Percentiles rank a stretch among this genome's conserved stretches.
Evolutionary conservation across 2,888 invertebrate genomes (phyloP).

Genomic region (Coenonympha glycerion): DNA sequence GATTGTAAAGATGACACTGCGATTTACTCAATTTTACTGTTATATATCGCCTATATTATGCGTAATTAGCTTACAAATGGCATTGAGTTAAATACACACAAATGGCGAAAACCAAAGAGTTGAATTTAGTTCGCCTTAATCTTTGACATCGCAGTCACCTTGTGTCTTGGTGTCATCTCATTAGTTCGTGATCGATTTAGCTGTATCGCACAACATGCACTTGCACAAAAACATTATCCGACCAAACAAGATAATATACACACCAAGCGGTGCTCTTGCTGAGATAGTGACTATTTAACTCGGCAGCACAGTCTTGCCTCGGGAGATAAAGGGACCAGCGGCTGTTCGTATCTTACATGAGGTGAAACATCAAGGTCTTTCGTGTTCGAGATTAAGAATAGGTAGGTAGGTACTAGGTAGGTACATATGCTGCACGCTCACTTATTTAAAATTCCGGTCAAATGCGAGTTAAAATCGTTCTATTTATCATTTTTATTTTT

Average conservation of each 20-base stretch:
- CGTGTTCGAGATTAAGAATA: constrained; percentile 14
- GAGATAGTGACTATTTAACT: constrained; percentile 2
- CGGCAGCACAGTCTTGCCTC: constrained; percentile 1
- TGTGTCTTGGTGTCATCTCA: neutral
- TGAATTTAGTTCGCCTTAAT: no score
- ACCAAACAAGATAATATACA: neutral
- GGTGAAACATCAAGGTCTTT: constrained; percentile 20
- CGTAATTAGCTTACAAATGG: no score
- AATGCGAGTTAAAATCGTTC: neutral
- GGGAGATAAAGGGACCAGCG: constrained; percentile 17
- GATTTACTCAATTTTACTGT: no score
- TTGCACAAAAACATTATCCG: constrained; percentile 5
- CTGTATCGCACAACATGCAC: neutral
- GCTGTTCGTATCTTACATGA: constrained; percentile 20
- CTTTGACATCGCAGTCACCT: neutral
- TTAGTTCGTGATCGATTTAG: constrained; percentile 11
- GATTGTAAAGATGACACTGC: no score
- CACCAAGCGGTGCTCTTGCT: neutral
- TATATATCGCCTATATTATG: no score
- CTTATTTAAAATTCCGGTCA: neutral
- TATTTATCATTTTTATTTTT: neutral
- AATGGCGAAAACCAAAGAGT: no score
- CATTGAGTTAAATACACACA: no score
- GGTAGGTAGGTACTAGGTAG: neutral
- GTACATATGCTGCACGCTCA: constrained; percentile 5